phyloP scores from a whole-genome alignment of 2,797 vertebrate species.

The Garrulus glandarius region DNA sequence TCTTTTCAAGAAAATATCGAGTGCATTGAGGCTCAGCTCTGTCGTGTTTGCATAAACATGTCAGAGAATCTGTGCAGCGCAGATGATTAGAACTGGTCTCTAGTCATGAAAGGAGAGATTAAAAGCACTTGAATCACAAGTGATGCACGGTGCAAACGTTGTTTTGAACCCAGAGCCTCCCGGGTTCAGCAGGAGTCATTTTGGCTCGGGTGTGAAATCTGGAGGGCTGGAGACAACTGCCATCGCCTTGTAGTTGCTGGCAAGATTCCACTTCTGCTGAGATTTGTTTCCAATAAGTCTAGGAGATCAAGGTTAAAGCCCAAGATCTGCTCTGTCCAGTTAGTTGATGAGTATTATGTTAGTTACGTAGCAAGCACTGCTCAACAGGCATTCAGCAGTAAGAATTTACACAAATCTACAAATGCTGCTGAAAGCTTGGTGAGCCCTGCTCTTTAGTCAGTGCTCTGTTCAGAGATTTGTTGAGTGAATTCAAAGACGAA shows the following conservation, averaged over 20 bases:
- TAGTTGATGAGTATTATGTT: neutral
- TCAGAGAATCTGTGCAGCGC: neutral
- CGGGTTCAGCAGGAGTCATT: neutral
- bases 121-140: neutral
- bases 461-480: neutral
- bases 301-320: neutral
- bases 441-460: neutral
- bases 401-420: accelerated
- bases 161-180: neutral
- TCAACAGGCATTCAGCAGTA: neutral
- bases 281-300: neutral
- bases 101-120: neutral
- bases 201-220: neutral
- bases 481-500: neutral
- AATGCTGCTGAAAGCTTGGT: neutral
- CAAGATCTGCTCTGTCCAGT: neutral
- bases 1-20: neutral
- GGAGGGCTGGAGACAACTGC: neutral
- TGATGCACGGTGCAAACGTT: accelerated
- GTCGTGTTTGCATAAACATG: accelerated
- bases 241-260: neutral
- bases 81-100: neutral
- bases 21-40: neutral
- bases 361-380: accelerated
- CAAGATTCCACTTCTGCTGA: neutral